These are phyloP conservation scores for Hemicordylus capensis DNA, from an alignment of 2,113 vertebrate species.

Conservation along the genomic window DNA sequence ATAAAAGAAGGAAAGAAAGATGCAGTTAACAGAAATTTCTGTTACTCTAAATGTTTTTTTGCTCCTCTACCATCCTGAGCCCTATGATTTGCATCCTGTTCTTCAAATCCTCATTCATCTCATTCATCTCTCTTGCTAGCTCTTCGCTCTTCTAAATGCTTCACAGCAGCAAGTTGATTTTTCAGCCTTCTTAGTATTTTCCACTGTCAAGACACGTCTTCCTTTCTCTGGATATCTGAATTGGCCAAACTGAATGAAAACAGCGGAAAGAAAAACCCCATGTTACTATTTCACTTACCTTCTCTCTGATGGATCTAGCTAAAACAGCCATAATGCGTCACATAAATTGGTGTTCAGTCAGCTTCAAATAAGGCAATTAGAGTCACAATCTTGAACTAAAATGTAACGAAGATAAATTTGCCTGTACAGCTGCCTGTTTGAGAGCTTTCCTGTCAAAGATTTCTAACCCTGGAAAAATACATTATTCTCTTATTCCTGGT, in stretches of 20 bases:
- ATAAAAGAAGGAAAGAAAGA: neutral
- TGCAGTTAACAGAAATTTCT: neutral
- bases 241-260: neutral
- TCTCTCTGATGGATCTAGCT: neutral
- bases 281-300: neutral
- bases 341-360: slow-evolving; percentile 19
- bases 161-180: neutral
- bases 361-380: slow-evolving; percentile 21
- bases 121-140: too few species aligned
- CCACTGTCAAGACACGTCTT: neutral
- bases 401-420: slow-evolving; percentile 14
- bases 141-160: neutral
- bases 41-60: neutral
- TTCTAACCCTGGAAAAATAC: neutral
- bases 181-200: neutral
- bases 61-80: neutral
- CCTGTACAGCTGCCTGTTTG: neutral
- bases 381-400: slow-evolving; percentile 3
- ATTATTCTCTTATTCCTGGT: neutral
- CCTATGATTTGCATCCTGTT: neutral
- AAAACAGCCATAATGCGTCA: neutral
- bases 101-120: neutral
- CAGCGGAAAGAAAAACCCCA: neutral
- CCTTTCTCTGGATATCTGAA: neutral
- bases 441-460: neutral